A percentile compares a stretch with the other conserved stretches of the same genome.
Conservation (phyloP, 2,113 vertebrate genomes). For the Crotalus helleri region DNA sequence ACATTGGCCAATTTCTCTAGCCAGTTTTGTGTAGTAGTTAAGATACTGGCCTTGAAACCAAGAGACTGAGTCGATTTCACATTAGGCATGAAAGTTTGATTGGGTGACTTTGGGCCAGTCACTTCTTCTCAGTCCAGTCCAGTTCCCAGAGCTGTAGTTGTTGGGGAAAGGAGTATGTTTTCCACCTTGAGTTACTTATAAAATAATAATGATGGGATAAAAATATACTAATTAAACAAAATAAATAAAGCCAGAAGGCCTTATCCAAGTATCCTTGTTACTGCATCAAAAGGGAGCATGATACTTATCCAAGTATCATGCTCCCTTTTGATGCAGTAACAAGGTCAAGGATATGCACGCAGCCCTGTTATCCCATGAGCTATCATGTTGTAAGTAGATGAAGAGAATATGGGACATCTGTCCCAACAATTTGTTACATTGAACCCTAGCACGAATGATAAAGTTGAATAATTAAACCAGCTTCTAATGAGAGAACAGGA, state of each 20-base stretch:
- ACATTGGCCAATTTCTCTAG: neutral
- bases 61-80: neutral
- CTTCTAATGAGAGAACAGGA: conserved; percentile 3
- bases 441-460: neutral
- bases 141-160: neutral
- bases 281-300: no score
- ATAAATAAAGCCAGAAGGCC: conserved; percentile 8
- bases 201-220: neutral
- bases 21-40: neutral
- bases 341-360: neutral
- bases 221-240: neutral
- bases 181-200: neutral
- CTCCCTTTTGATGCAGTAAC: neutral
- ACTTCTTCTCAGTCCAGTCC: neutral
- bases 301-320: conserved; percentile 17
- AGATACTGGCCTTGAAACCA: neutral
- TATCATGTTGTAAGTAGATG: conserved; percentile 25
- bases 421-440: neutral
- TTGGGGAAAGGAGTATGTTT: neutral
- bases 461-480: neutral
- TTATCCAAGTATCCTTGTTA: conserved; percentile 18
- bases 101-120: neutral
- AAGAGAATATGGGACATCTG: neutral
- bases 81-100: neutral
- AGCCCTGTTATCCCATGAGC: neutral